Conservation (phyloP, 2,113 vertebrate species). For the Budorcas taxicolor region DNA sequence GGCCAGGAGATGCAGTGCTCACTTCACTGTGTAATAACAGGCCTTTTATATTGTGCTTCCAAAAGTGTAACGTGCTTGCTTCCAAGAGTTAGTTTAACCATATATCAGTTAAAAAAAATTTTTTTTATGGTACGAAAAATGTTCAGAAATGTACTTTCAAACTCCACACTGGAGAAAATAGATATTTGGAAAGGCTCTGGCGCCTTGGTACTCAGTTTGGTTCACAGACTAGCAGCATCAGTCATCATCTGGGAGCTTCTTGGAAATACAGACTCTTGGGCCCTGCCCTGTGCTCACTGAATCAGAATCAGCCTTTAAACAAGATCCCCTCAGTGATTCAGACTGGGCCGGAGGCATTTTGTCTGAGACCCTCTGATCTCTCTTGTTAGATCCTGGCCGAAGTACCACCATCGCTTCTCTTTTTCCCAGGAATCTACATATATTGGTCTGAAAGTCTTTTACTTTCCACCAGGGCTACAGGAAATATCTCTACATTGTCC, state of each 20-base stretch:
- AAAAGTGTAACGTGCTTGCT: background rate
- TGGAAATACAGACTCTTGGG: background rate
- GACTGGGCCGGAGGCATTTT: background rate
- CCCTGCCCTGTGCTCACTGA: too few species aligned
- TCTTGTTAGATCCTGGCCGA: background rate
- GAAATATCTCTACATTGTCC: background rate
- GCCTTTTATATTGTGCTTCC: background rate
- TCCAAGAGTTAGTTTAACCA: background rate
- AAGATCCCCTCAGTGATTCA: background rate
- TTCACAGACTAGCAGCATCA: background rate
- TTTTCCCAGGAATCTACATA: background rate
- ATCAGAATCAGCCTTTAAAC: background rate
- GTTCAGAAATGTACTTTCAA: background rate
- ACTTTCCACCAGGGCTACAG: background rate
- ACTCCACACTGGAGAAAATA: background rate
- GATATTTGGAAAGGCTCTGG: background rate
- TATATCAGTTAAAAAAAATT: background rate
- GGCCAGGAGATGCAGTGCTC: background rate
- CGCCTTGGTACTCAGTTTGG: background rate
- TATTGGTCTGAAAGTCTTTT: background rate
- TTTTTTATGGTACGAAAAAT: background rate
- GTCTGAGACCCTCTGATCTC: background rate
- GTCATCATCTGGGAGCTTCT: background rate
- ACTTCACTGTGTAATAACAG: background rate
- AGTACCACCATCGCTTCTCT: background rate